phyloP scores from a whole-genome alignment of 2,113 vertebrate species.

The Phalacrocorax aristotelis region DNA sequence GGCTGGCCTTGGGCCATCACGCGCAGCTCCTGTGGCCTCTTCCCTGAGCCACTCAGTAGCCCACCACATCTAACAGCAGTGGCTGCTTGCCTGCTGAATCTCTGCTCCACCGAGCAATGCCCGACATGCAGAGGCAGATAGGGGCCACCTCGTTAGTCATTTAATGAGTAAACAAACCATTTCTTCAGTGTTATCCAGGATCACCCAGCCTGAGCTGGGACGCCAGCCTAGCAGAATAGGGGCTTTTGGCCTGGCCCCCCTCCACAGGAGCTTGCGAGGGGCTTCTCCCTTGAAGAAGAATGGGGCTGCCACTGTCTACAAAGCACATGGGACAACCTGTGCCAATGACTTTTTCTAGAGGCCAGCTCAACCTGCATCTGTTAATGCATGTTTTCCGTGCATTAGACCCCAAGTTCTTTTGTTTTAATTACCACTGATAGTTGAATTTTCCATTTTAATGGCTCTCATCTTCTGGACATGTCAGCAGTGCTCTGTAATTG shows the following conservation, averaged over 20 bases:
- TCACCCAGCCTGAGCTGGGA: slow-evolving; percentile 2
- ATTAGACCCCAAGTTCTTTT: not conserved
- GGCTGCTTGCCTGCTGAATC: not conserved
- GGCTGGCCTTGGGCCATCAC: not conserved
- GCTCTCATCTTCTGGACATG: slow-evolving; percentile 1
- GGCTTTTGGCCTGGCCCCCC: not conserved
- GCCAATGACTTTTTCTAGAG: not conserved
- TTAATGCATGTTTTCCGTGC: not conserved
- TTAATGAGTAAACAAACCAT: slow-evolving; percentile 56
- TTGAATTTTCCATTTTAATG: not conserved
- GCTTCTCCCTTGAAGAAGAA: not conserved
- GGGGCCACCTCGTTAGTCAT: slow-evolving; percentile 14
- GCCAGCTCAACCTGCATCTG: not conserved
- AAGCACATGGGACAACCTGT: fast-evolving
- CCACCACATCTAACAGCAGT: fast-evolving
- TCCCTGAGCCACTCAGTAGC: not conserved
- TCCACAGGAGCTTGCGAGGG: not conserved
- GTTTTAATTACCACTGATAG: not conserved
- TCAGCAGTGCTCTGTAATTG: not conserved
- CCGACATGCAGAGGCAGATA: not conserved
- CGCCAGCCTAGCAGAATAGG: not conserved
- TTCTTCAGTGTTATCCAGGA: not conserved
- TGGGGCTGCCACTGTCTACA: not conserved
- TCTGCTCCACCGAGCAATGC: not conserved
- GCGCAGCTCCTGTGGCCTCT: not conserved